These are phyloP conservation scores for Mythimna ferrago DNA, from an alignment of 2,888 invertebrate species.

Conservation along the genomic window DNA sequence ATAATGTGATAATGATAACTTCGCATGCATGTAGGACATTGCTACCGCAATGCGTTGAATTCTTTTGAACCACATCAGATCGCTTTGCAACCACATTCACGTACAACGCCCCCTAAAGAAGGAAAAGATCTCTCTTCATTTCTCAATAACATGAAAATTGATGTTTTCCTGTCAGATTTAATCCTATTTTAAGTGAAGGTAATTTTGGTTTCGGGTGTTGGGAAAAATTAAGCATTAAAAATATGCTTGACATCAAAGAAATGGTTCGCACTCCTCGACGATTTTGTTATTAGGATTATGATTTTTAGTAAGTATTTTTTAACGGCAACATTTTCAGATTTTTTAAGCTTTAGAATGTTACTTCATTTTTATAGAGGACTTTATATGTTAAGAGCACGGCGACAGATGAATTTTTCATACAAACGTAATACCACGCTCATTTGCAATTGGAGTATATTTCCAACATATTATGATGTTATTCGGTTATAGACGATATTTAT, in stretches of 20 bases:
- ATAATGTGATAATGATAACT: too few relatives aligned
- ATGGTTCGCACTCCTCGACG: not conserved
- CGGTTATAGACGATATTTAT: too few relatives aligned
- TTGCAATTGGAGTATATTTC: too few relatives aligned
- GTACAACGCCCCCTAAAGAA: conserved; percentile 1
- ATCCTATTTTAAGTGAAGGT: conserved; percentile 35
- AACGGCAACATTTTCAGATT: not conserved
- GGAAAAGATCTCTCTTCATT: conserved; percentile 22
- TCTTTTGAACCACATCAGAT: too few relatives aligned
- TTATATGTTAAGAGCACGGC: too few relatives aligned
- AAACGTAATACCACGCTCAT: too few relatives aligned
- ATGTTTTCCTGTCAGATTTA: conserved; percentile 36
- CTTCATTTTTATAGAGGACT: too few relatives aligned
- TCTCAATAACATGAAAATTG: conserved; percentile 21
- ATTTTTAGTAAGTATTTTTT: not conserved
- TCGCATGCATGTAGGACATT: too few relatives aligned
- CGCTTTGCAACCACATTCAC: too few relatives aligned
- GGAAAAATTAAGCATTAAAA: conserved; percentile 29
- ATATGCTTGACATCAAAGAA: not conserved
- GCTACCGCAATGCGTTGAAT: too few relatives aligned
- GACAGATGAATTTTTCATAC: too few relatives aligned
- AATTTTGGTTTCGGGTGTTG: conserved; percentile 15
- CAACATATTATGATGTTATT: too few relatives aligned
- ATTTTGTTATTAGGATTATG: not conserved
- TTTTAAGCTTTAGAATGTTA: not conserved